These are phyloP conservation scores for Leptura quadrifasciata DNA, from an alignment of 2,888 invertebrate genomes.

Conservation along the genomic window DNA sequence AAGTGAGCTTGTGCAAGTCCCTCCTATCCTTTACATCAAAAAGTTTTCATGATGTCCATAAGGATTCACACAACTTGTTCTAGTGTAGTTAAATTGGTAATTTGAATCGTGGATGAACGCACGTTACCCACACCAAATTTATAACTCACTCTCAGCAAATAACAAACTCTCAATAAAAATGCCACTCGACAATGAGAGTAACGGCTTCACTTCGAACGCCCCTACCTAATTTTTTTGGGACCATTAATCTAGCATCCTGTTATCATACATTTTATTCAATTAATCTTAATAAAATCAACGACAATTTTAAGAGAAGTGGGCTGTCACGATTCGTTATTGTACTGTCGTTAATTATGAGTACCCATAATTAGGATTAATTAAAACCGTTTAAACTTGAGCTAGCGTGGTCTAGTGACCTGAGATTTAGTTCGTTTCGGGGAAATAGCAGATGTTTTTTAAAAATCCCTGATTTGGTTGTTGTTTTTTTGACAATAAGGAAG, in stretches of 20 bases:
- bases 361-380: constrained; percentile 35
- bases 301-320: constrained; percentile 29
- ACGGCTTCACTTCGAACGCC: neutral
- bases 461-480: no score
- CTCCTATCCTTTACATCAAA: no score
- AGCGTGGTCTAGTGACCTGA: constrained; percentile 18
- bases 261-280: constrained; percentile 35
- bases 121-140: neutral
- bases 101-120: no score
- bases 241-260: constrained; percentile 28
- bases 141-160: neutral
- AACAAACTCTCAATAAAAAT: neutral
- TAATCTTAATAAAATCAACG: constrained; percentile 30
- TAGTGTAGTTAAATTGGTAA: no score
- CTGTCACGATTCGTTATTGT: constrained; percentile 30
- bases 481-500: no score
- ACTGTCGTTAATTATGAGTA: constrained; percentile 19
- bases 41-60: no score
- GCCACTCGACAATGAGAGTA: neutral
- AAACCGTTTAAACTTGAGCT: constrained; percentile 12
- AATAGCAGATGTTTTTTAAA: no score
- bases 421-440: neutral
- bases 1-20: no score
- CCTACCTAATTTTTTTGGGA: constrained; percentile 22
- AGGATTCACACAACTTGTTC: no score